A percentile compares a stretch with the other conserved stretches of the same genome.
Conservation (phyloP, 1,140 invertebrate species). For the Drosophila serrata region DNA sequence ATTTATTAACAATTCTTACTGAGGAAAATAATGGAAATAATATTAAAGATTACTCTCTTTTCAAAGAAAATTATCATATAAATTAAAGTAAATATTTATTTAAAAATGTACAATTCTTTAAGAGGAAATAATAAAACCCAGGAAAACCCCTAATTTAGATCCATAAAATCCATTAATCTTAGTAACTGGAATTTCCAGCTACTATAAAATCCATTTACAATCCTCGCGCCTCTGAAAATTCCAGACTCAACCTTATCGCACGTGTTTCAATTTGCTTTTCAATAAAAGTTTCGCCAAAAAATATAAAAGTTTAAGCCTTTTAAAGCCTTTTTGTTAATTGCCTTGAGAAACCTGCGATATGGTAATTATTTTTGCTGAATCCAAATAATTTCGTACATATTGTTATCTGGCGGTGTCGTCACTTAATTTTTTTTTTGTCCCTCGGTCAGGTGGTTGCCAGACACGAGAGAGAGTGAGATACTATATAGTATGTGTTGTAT, state of each 20-base stretch:
- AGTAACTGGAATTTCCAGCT: background rate
- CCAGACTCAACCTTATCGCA: conserved; percentile 36
- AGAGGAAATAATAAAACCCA: too few species aligned
- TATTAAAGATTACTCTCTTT: background rate
- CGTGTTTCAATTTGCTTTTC: conserved; percentile 34
- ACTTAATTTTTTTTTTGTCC: conserved; percentile 17
- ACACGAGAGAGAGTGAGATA: conserved; percentile 18
- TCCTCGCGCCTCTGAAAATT: conserved; percentile 21
- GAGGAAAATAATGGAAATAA: background rate
- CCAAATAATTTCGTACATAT: conserved; percentile 44
- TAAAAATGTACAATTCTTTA: too few species aligned
- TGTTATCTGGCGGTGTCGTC: conserved; percentile 63
- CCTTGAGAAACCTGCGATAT: conserved; percentile 23
- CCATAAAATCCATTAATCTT: too few species aligned
- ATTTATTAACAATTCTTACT: background rate
- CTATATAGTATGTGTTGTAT: background rate
- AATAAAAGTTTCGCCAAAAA: conserved; percentile 32
- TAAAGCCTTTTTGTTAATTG: conserved; percentile 51
- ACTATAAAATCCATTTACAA: conserved; percentile 27
- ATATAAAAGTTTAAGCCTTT: conserved; percentile 24
- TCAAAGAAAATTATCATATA: background rate
- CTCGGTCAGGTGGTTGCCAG: conserved; percentile 59
- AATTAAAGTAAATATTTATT: background rate
- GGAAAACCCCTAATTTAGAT: background rate
- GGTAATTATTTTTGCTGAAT: conserved; percentile 45